Evolutionary conservation across 2,797 vertebrate genomes (phyloP).

Genomic region (Crocidura indochinensis): DNA sequence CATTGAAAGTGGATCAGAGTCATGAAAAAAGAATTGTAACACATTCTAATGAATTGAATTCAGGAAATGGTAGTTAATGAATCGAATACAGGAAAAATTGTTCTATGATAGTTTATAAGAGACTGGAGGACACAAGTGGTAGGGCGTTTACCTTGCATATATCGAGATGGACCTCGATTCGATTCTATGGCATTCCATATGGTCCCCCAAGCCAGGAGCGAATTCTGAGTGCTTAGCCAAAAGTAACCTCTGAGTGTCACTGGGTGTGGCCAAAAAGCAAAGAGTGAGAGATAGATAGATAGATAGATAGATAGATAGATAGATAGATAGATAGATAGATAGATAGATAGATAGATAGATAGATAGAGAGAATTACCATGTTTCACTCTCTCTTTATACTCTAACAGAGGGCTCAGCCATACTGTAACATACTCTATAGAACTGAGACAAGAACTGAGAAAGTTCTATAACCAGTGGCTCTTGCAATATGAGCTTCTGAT

Average conservation of each 20-base stretch:
- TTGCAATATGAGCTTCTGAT: not conserved
- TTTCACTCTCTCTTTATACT: not conserved
- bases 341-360: not conserved
- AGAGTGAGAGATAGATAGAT: too few relatives aligned
- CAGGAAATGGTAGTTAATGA: not conserved
- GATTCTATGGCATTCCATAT: too few relatives aligned
- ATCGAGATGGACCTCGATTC: too few relatives aligned
- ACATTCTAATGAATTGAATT: not conserved
- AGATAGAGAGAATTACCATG: not conserved
- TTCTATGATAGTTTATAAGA: not conserved
- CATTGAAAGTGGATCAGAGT: not conserved
- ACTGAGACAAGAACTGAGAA: not conserved
- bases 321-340: not conserved
- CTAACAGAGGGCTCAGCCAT: not conserved
- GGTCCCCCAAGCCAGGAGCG: too few relatives aligned
- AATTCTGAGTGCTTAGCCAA: too few relatives aligned
- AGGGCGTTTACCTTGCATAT: too few relatives aligned
- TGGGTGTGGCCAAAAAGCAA: too few relatives aligned
- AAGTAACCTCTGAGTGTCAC: too few relatives aligned
- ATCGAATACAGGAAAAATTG: not conserved
- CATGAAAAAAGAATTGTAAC: slow-evolving; percentile 13
- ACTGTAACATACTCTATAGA: not conserved
- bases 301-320: not conserved
- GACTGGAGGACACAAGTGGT: too few relatives aligned
- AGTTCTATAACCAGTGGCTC: not conserved